Conservation (phyloP, 2,888 invertebrate genomes). For the Eulithis testata region DNA sequence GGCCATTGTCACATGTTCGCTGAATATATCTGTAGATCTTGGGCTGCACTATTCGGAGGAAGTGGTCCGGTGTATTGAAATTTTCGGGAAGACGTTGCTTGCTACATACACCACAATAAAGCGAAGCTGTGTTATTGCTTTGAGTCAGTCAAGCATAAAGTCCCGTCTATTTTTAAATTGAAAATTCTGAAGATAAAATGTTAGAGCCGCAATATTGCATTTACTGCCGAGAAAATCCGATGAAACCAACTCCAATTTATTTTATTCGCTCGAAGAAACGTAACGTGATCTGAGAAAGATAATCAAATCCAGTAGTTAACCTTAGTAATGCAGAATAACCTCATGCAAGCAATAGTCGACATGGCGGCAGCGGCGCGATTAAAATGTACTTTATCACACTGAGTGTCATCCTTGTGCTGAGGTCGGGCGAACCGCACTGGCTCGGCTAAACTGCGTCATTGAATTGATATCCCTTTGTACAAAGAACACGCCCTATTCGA, state of each 20-base stretch:
- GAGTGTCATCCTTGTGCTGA: slow-evolving; percentile 45
- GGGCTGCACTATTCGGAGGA: no score
- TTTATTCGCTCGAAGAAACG: slow-evolving; percentile 16
- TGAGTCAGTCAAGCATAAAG: no score
- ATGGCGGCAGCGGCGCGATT: slow-evolving; percentile 26
- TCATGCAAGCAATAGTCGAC: slow-evolving; percentile 29
- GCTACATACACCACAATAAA: no score
- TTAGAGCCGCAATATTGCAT: background rate
- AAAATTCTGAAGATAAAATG: no score
- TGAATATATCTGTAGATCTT: no score
- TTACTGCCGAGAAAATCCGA: slow-evolving; percentile 13
- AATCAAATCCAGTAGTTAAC: slow-evolving; percentile 28
- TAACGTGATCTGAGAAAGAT: slow-evolving; percentile 20
- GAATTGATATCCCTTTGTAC: slow-evolving; percentile 55
- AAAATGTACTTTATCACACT: slow-evolving; percentile 39
- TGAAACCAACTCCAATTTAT: slow-evolving; percentile 14
- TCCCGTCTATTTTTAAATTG: no score
- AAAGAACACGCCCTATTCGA: slow-evolving; percentile 45
- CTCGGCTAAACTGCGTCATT: slow-evolving; percentile 47
- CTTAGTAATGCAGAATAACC: slow-evolving; percentile 27
- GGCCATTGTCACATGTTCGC: background rate
- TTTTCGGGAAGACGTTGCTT: no score
- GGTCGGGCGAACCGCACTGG: slow-evolving; percentile 44
- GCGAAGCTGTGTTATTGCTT: no score
- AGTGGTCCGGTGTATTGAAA: no score